Conservation (phyloP, 2,113 vertebrate species). For the Catagonus wagneri region DNA sequence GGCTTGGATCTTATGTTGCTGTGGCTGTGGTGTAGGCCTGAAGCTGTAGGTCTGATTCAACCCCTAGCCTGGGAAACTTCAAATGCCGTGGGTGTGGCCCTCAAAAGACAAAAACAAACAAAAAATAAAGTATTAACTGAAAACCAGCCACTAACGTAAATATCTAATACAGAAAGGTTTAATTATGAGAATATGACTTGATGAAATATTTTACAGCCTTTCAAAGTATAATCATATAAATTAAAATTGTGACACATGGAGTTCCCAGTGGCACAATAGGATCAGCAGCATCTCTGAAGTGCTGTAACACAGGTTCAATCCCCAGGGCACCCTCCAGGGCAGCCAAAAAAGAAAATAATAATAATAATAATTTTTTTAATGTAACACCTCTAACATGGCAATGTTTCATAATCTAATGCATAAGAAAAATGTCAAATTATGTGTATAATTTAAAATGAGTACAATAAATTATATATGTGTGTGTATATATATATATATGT, state of each 20-base stretch:
- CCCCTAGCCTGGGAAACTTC: too few species aligned
- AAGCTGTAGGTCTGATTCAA: too few species aligned
- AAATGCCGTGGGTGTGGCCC: too few species aligned
- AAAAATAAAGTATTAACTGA: slow-evolving; percentile 49
- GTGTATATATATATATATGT: background rate
- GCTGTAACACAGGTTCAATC: too few species aligned
- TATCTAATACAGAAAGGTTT: slow-evolving; percentile 14
- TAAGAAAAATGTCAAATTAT: slow-evolving; percentile 31
- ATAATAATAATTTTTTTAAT: background rate
- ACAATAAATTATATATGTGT: background rate
- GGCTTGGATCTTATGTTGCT: too few species aligned
- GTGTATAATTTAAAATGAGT: slow-evolving; percentile 18
- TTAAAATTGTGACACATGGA: slow-evolving; percentile 38
- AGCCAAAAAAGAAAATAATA: too few species aligned
- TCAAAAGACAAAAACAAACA: too few species aligned
- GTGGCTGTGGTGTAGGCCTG: too few species aligned
- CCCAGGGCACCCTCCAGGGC: too few species aligned
- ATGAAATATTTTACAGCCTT: slow-evolving; percentile 31
- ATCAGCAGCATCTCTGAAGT: too few species aligned
- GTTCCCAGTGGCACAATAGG: too few species aligned
- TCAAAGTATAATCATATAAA: slow-evolving; percentile 12
- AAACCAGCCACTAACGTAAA: slow-evolving; percentile 43
- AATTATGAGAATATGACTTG: background rate
- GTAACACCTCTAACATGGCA: background rate
- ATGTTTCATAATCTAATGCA: background rate